These are phyloP conservation scores for Miltochrista miniata DNA, from an alignment of 2,888 invertebrate genomes.

Conservation along the genomic window DNA sequence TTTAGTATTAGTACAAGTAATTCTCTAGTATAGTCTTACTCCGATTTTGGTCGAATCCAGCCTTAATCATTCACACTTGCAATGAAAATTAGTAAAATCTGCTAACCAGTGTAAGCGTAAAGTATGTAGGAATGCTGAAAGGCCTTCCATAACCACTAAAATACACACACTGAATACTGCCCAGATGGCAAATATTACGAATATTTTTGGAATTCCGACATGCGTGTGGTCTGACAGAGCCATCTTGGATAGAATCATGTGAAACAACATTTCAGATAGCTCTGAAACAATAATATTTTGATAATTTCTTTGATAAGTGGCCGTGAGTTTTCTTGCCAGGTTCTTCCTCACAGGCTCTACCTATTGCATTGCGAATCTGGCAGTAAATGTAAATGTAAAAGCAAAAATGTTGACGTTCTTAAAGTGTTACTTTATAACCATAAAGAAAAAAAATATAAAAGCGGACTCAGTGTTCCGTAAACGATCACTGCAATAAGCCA, in stretches of 20 bases:
- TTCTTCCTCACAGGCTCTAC: too few relatives aligned
- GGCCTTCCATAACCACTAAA: slow-evolving; percentile 94
- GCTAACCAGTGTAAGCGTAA: slow-evolving; percentile 93
- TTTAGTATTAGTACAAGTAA: too few relatives aligned
- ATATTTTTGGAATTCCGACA: slow-evolving; percentile 77
- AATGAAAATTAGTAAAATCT: neutral
- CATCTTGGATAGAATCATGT: slow-evolving; percentile 85
- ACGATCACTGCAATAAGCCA: too few relatives aligned
- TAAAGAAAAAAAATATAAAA: too few relatives aligned
- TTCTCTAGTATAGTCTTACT: too few relatives aligned
- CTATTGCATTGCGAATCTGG: too few relatives aligned
- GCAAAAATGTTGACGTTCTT: too few relatives aligned
- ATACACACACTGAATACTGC: slow-evolving; percentile 90
- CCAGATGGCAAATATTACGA: slow-evolving; percentile 88
- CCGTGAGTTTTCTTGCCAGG: too few relatives aligned
- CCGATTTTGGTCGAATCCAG: too few relatives aligned
- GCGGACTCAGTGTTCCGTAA: too few relatives aligned
- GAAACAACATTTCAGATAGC: slow-evolving; percentile 91
- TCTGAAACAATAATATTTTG: slow-evolving; percentile 72
- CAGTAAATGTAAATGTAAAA: too few relatives aligned
- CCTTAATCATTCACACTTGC: neutral
- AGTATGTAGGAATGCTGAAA: slow-evolving; percentile 95
- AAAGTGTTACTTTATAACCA: too few relatives aligned
- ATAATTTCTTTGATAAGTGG: neutral
- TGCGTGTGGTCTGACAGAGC: slow-evolving; percentile 47